Evolutionary conservation across 2,113 vertebrate species (phyloP), one percentile per base, ranked within the genome.

Genomic region (Noturus placidus): DNA sequence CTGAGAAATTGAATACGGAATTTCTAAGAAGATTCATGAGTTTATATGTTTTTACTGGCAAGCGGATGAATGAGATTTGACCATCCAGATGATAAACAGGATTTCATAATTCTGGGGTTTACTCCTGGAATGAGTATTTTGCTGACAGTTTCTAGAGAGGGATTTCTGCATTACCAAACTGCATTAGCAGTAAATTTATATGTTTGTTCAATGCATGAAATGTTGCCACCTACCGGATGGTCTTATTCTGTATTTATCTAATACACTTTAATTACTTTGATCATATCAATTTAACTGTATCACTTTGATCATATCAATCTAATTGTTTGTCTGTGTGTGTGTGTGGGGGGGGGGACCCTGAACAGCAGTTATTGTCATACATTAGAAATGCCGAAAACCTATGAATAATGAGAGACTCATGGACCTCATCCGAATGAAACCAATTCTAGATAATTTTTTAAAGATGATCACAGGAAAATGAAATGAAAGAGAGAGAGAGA

Each of bases 211-310:
- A 56, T 56, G 77, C 46, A 79, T 33, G 33, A 57, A 80, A 80
- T 67, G 86, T 83, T 19, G 78, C 17, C 70, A 83, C 52, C 76
- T 85, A 84, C 74, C 38, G 13, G 15, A 85, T 54, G 42, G 69
- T 77, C 72, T 87, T 90, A 83, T 81, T 87, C 57, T 85, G 69
- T 82, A 85, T 63, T 74, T 61, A 86, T 38, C 50, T 89, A 88
- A 86, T 85, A 79, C 89, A 84, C 63, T 91, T 89, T 42, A 90
- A 85, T 70, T 57, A 78, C 89, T 93, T 91, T 91, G 88, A 93
- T 93, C 88, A 91, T 86, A 90, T 92, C 88, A 88, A 88, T 91
- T 88, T 89, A 57, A 85, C 76, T 79, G 27, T 54, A n/a, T n/a
- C n/a, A n/a, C n/a, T n/a, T 88, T 89, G 38, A 5, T 42, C 38